Evolutionary conservation across 2,888 invertebrate genomes (phyloP), one percentile per base, ranked within the genome.

Genomic region (Crepidodera aurea): DNA sequence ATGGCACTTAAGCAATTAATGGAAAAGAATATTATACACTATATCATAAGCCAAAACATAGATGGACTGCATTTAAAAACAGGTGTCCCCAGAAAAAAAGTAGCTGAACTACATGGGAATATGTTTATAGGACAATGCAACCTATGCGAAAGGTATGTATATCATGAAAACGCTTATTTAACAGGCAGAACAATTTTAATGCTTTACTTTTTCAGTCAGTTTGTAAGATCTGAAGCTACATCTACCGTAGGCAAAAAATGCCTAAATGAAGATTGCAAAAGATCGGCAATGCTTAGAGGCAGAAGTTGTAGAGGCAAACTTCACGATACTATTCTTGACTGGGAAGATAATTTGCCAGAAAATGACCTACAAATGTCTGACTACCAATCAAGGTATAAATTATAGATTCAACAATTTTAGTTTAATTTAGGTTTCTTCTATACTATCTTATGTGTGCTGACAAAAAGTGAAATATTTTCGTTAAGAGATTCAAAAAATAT

Each of bases 71-170:
- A 99, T 82, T 82, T 98, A 55, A 88, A 93, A 73, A 96, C 96
- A 5, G 98, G 98, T 2, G 82, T 98, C 64, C 83, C 88, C 0
- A 85, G 96, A 62, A 87, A 90, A 71, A 83, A 89, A 76, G 82
- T 99, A 64, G 89, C 97, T 7, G 98, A 99, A 82, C 84, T 99
- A 46, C 99, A 99, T 84, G 99, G 99, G 1, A 98, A 99, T 80
- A 97, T 99, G 92, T 99, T 96, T 82, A 86, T 93, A 27, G 96
- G 97, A 79, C 91, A 96, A 77, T 99, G 99, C 79, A 89, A 90
- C 77, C 86, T 89, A 71, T 99, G 99, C 82, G 90, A 91, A 80
- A 70, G 68, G 71, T 71, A 65, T 39, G 29, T 34, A 48, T n/a
- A n/a, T n/a, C n/a, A n/a, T n/a, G n/a, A n/a, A n/a, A n/a, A n/a